phyloP scores from a whole-genome alignment of 1,140 invertebrate species.

The Odontomachus brunneus region DNA sequence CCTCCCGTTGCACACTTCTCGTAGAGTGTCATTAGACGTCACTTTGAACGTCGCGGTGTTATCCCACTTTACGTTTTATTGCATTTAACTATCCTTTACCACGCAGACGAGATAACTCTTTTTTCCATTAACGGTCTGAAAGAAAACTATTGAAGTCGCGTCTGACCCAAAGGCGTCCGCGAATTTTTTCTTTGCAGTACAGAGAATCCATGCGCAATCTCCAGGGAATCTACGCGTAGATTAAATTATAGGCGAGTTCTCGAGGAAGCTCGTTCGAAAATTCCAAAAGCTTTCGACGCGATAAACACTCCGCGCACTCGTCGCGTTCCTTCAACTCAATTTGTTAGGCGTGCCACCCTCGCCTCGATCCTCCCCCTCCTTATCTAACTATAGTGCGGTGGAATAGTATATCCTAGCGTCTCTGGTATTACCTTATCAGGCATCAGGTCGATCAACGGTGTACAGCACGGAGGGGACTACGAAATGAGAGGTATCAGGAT shows the following conservation, averaged over 20 bases:
- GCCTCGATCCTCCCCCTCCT: background rate
- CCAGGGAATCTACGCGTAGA: background rate
- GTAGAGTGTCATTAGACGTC: too few species aligned
- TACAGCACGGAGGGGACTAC: background rate
- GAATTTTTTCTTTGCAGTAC: constrained; percentile 6
- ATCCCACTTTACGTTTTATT: too few species aligned
- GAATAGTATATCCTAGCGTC: background rate
- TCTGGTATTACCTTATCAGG: constrained; percentile 15
- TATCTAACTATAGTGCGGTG: background rate
- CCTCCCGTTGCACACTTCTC: too few species aligned
- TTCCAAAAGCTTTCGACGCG: background rate
- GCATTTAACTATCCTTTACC: too few species aligned
- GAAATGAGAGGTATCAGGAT: constrained; percentile 5
- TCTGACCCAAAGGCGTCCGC: background rate
- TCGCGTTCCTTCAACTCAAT: constrained; percentile 16
- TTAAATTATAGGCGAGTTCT: constrained; percentile 31
- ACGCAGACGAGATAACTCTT: too few species aligned
- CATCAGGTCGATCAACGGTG: background rate
- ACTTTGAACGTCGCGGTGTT: too few species aligned
- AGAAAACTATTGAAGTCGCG: too few species aligned
- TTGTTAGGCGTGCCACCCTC: background rate
- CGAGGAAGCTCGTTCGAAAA: background rate
- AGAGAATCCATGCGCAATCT: background rate
- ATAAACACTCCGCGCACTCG: constrained; percentile 5
- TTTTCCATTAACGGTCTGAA: too few species aligned